Conservation (phyloP, 2,113 vertebrate genomes). For the Oncorhynchus keta region DNA sequence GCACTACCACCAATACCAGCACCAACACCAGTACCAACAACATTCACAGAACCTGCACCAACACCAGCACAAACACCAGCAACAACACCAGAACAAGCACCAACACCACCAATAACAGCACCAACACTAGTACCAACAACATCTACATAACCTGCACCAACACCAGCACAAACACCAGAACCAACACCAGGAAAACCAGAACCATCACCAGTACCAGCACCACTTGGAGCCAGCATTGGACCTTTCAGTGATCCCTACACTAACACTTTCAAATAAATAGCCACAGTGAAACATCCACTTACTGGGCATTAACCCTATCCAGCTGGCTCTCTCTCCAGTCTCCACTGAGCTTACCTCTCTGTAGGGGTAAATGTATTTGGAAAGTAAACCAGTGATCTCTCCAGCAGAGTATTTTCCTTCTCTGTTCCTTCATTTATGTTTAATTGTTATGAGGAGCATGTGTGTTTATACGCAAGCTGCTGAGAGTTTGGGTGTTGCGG, state of each 20-base stretch:
- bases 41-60: too few species aligned
- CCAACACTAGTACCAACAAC: too few species aligned
- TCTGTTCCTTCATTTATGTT: conserved; percentile 32
- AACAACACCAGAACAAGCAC: too few species aligned
- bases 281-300: background rate
- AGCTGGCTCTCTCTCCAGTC: background rate
- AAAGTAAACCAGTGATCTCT: background rate
- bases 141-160: too few species aligned
- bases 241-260: background rate
- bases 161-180: too few species aligned
- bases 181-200: too few species aligned
- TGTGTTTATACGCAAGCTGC: conserved; percentile 47
- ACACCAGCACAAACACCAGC: too few species aligned
- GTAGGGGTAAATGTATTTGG: background rate
- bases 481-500: conserved; percentile 48
- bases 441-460: conserved; percentile 44
- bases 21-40: too few species aligned
- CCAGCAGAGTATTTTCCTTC: background rate
- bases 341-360: conserved; percentile 22
- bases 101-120: too few species aligned
- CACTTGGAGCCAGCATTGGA: background rate
- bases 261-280: background rate
- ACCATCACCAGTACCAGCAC: too few species aligned
- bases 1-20: background rate
- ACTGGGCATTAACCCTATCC: background rate